Percentiles rank a stretch among this genome's conserved stretches.
Evolutionary conservation across 2,113 vertebrate species (phyloP).

Genomic region (Labeo rohita): DNA sequence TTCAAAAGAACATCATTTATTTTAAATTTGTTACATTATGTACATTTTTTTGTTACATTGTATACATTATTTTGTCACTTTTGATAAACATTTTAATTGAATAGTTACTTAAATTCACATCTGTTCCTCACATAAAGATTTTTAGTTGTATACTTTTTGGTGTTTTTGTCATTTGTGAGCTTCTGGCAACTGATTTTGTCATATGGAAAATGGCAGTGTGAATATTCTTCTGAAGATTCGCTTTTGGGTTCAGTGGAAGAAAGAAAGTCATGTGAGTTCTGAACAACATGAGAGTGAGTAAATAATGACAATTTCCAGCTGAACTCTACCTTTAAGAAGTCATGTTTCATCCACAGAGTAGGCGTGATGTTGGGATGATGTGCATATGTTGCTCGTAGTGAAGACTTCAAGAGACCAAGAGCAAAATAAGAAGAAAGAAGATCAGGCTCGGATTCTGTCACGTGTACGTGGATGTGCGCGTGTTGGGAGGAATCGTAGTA

Average conservation of each 20-base stretch:
- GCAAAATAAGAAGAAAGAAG: conserved; percentile 15
- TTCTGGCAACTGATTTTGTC: neutral
- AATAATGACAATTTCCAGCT: neutral
- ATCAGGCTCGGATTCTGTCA: conserved; percentile 19
- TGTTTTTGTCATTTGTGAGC: neutral
- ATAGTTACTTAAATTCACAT: neutral
- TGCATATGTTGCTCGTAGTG: neutral
- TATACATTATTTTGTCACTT: too few relatives aligned
- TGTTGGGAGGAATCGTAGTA: conserved; percentile 21
- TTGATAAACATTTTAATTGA: neutral
- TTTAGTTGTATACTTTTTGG: neutral
- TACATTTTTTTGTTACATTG: neutral
- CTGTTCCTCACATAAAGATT: neutral
- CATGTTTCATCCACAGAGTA: neutral
- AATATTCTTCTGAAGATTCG: neutral
- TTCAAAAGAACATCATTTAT: neutral
- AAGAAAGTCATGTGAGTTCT: neutral
- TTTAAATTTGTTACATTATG: neutral
- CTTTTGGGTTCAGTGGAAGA: neutral
- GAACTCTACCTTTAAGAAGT: neutral
- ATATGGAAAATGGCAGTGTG: neutral
- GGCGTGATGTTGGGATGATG: neutral
- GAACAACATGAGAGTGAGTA: neutral
- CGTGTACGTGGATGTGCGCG: conserved; percentile 22
- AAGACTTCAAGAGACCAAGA: conserved; percentile 24